Evolutionary conservation across 2,113 vertebrate genomes (phyloP).

Genomic region (Cisticola juncidis): DNA sequence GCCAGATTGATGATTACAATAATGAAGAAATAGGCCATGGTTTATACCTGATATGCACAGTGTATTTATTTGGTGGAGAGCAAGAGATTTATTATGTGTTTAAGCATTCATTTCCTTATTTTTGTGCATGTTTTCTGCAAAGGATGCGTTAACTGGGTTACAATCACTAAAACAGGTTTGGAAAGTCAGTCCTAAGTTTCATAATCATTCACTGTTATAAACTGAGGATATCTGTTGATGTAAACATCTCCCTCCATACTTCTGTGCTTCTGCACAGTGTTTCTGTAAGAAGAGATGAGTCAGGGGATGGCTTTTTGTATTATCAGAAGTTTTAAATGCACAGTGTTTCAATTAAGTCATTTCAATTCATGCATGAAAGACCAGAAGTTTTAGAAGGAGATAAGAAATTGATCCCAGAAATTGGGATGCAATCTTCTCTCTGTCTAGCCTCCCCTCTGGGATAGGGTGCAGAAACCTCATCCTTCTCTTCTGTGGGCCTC

Average conservation of each 20-base stretch:
- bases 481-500: background rate
- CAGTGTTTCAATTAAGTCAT: background rate
- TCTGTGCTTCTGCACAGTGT: background rate
- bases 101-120: constrained; percentile 42
- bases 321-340: background rate
- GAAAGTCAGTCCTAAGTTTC: background rate
- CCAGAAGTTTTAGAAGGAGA: background rate
- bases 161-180: background rate
- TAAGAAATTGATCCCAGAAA: background rate
- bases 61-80: background rate
- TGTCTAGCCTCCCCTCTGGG: background rate
- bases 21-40: background rate
- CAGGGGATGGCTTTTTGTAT: background rate
- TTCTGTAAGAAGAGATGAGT: background rate
- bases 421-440: background rate
- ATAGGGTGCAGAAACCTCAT: background rate
- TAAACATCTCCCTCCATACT: background rate
- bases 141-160: background rate
- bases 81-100: constrained; percentile 13
- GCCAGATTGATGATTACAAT: background rate
- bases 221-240: background rate
- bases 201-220: background rate
- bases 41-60: constrained; percentile 11
- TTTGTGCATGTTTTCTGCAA: constrained; percentile 37
- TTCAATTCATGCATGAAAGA: background rate